Evolutionary conservation across 1,140 invertebrate genomes (phyloP).

Genomic region (Zelostemma sp.): DNA sequence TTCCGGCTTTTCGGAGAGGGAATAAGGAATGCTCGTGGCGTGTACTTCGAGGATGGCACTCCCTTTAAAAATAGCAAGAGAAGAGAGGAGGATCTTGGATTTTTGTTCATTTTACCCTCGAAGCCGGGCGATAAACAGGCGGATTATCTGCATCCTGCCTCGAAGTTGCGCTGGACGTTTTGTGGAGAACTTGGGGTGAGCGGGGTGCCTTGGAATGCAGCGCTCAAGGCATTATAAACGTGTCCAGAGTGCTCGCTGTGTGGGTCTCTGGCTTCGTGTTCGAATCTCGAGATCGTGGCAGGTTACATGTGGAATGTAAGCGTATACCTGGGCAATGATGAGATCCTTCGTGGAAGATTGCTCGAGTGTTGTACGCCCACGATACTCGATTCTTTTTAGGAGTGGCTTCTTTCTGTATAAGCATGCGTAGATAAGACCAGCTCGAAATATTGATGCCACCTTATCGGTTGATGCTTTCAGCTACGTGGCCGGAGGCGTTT

Average conservation of each 20-base stretch:
- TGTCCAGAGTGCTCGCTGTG: conserved; percentile 37
- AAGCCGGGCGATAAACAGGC: conserved; percentile 53
- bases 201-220: conserved; percentile 43
- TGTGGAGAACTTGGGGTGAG: conserved; percentile 27
- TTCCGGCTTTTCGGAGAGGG: conserved; percentile 47
- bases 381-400: conserved; percentile 19
- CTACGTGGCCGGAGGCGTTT: background rate
- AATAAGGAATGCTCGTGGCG: conserved; percentile 16
- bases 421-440: conserved; percentile 8
- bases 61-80: conserved; percentile 22
- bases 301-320: conserved; percentile 26
- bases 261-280: conserved; percentile 29
- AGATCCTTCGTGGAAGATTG: conserved; percentile 27
- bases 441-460: conserved; percentile 28
- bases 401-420: conserved; percentile 39
- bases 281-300: conserved; percentile 39
- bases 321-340: conserved; percentile 11
- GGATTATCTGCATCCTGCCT: conserved; percentile 58
- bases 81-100: conserved; percentile 34
- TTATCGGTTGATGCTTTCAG: background rate
- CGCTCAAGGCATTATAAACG: conserved; percentile 41
- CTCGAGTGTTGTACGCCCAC: conserved; percentile 43
- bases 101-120: conserved; percentile 39
- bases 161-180: conserved; percentile 39
- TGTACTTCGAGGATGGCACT: background rate